These are phyloP conservation scores for Serinus canaria DNA, from an alignment of 2,113 vertebrate species.

Conservation along the genomic window DNA sequence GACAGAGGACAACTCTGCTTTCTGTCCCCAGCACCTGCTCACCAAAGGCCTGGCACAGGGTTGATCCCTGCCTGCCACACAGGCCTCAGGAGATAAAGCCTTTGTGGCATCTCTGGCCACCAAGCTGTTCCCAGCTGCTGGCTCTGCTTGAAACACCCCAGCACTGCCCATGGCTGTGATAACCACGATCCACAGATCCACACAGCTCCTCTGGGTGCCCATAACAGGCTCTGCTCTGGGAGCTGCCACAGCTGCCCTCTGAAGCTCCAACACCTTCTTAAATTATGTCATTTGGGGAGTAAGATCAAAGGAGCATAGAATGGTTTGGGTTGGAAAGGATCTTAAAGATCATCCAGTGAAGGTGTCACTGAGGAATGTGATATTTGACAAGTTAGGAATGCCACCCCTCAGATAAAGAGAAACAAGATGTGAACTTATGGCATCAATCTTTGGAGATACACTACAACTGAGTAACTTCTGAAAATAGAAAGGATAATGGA, in stretches of 20 bases:
- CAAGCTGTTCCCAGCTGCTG: not conserved
- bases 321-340: not conserved
- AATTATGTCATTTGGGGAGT: not conserved
- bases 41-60: not conserved
- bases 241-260: not conserved
- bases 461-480: not conserved
- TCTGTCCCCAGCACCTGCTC: not conserved
- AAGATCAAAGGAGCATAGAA: not conserved
- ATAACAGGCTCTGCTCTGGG: not conserved
- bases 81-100: not conserved
- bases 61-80: not conserved
- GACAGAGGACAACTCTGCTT: not conserved
- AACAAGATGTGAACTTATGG: rapidly evolving
- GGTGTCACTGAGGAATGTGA: not conserved
- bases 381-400: not conserved
- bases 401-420: not conserved
- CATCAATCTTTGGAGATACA: not conserved
- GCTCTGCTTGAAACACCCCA: not conserved
- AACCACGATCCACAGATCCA: not conserved
- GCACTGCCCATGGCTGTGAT: not conserved
- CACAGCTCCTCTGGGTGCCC: not conserved
- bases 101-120: not conserved
- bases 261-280: not conserved
- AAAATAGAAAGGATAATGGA: not conserved
- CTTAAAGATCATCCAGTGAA: not conserved